phyloP scores from a whole-genome alignment of 2,113 vertebrate species.

The Damaliscus lunatus region DNA sequence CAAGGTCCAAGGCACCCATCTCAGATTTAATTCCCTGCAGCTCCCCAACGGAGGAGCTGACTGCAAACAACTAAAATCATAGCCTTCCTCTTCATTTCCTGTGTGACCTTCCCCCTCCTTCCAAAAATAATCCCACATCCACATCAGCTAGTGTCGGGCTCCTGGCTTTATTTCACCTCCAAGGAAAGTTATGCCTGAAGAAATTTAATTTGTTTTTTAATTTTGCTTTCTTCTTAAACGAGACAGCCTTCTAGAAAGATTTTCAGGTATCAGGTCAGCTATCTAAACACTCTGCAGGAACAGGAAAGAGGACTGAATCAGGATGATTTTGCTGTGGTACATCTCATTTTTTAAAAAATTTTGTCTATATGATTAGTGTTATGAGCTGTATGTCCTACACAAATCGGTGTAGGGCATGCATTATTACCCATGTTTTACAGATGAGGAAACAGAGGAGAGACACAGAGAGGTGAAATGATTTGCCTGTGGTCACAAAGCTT shows the following conservation, averaged over 20 bases:
- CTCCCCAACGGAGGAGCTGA: background rate
- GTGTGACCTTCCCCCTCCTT: rapidly evolving
- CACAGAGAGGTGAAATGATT: background rate
- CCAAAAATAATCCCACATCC: background rate
- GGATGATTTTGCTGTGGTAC: background rate
- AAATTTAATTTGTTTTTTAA: background rate
- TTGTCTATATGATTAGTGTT: background rate
- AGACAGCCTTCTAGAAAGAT: background rate
- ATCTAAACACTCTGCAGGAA: background rate
- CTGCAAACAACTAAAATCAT: background rate
- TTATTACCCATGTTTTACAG: background rate
- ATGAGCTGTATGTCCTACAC: background rate
- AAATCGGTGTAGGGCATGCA: background rate
- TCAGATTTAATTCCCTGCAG: background rate
- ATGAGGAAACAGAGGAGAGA: background rate
- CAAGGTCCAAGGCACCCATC: background rate
- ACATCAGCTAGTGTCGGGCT: background rate
- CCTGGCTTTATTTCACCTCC: background rate
- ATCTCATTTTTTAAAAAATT: background rate
- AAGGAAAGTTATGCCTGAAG: background rate
- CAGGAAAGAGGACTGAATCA: background rate
- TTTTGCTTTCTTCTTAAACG: background rate
- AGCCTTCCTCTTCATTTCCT: background rate
- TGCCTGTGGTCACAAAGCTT: background rate
- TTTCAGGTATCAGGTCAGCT: background rate